Evolutionary conservation across 2,797 vertebrate species (phyloP), one percentile per base, ranked within the genome.

Genomic region (Pipistrellus nathusii): DNA sequence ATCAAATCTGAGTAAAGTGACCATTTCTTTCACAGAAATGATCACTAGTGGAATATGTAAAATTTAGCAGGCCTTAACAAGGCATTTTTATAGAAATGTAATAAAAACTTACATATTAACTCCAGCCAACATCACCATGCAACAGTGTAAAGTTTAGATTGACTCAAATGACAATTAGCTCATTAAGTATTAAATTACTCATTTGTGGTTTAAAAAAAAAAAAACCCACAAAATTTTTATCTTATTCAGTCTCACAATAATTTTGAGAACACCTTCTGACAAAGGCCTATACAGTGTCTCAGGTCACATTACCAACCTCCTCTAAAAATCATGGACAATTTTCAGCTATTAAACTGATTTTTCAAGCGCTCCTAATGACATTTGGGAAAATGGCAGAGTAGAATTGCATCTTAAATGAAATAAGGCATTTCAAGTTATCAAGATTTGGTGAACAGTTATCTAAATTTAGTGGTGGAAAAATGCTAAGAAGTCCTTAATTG

Each of bases 201-300:
- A 91, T 51, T 15, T 66, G 27, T 73, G 32, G 44, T 93, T 93
- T 44, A 96, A 90, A 82, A 81, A 53, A 32, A 32, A n/a, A 53
- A 32, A 32, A n/a, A 17, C 7, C 11, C 64, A 95, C 41, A 90
- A 90, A 81, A 4, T 44, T 48, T 81, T 72, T 59, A 32, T 14
- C 69, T 51, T 64, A 73, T 86, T 94, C 59, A 75, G 57, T 89
- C 72, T 93, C n/a, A 59, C 23, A 82, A 85, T 5, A 83, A 75
- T 78, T 96, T 78, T 95, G 53, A 96, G 72, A 93, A 80, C 72
- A 91, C 32, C 77, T 94, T 80, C 76, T 69, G 46, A 95, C 57
- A 59, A 94, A 94, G 69, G 27, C 35, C 35, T 81, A 92, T 90
- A 93, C 35, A 83, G 32, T 89, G 62, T 87, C 71, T 66, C 44